Conservation (phyloP, 2,888 invertebrate species). For the Ormyrus pomaceus region DNA sequence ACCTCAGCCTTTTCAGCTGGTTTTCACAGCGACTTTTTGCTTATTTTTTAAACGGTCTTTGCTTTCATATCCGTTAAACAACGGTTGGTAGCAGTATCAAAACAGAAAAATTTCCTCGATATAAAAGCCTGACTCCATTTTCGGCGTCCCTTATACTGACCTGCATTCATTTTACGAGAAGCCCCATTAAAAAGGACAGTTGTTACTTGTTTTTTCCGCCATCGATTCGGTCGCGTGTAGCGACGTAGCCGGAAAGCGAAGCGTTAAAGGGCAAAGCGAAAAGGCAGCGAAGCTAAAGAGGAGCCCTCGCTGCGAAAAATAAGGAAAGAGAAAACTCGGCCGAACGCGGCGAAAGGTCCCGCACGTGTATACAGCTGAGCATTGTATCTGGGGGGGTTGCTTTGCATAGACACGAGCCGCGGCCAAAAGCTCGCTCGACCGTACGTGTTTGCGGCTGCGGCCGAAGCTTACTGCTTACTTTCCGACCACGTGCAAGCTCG, state of each 20-base stretch:
- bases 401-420: not conserved
- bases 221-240: not conserved
- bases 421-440: constrained; percentile 22
- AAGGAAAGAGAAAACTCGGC: no score
- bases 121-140: no score
- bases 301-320: not conserved
- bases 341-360: not conserved
- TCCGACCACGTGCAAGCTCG: not conserved
- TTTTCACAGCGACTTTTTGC: no score
- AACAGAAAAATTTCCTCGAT: no score
- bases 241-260: not conserved
- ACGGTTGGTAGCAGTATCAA: no score
- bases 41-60: no score
- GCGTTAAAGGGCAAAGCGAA: constrained; percentile 26
- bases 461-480: constrained; percentile 4
- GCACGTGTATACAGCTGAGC: not conserved
- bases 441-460: not conserved
- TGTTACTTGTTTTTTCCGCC: no score
- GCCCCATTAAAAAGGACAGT: no score
- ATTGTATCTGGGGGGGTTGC: not conserved
- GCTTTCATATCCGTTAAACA: no score
- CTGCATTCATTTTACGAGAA: no score
- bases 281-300: constrained; percentile 10
- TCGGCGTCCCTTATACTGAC: no score
- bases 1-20: no score